Evolutionary conservation across 2,113 vertebrate species (phyloP), one percentile per base, ranked within the genome.

Genomic region (Dascyllus trimaculatus): DNA sequence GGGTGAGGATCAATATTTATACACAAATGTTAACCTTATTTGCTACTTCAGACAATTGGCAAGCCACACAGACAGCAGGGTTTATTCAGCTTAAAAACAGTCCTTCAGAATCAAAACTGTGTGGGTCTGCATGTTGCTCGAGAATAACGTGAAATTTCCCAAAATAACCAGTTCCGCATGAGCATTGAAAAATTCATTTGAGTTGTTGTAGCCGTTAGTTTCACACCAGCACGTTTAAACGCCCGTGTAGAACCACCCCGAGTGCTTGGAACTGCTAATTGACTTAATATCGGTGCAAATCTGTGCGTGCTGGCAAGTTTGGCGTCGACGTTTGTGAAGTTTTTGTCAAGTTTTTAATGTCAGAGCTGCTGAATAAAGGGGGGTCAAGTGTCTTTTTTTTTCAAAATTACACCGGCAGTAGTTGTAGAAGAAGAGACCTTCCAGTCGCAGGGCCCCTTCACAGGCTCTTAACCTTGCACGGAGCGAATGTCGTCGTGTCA

Each of bases 1-100:
- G 52, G 71, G 60, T 45, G 59, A 61, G 48, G 63, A 76, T 86
- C 86, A 84, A 81, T 81, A 76, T 80, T 81, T 76, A 53, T 57
- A 84, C 53, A 73, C 58, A 83, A 72, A 90, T 56, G 43, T 82
- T 80, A 88, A 79, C 53, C 63, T 81, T 85, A 76, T 82, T 85
- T 85, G 24, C 80, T 51, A 19, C 64, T 52, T 70, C 21, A 82
- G 56, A 88, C 57, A 70, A 76, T 51, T 84, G 76, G 72, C 58
- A 53, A 68, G 40, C 26, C 57, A 26, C 52, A 54, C 14, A 32
- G 73, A 65, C 66, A 48, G 25, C 24, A n/a, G n/a, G 57, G 18
- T 71, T 72, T 58, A 22, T 62, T 26, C 56, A 66, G 45, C 49
- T 78, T 40, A 32, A 61, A 75, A 63, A 56, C 26, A 14, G 52